Evolutionary conservation across 2,797 vertebrate genomes (phyloP).

Genomic region (Heterohyrax brucei): DNA sequence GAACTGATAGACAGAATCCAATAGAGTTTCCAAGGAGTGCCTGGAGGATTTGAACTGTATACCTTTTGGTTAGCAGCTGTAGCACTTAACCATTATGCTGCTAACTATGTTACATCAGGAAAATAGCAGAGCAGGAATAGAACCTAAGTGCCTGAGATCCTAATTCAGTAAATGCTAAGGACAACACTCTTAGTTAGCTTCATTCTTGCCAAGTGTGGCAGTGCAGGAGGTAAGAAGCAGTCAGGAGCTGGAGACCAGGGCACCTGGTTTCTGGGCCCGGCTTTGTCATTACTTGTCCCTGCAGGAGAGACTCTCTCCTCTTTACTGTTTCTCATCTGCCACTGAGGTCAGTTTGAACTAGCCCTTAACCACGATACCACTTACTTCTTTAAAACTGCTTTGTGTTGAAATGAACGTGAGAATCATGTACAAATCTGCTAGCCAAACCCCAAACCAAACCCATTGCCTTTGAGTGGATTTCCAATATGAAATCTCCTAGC

Average conservation of each 20-base stretch:
- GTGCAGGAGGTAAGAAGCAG: neutral
- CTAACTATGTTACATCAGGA: neutral
- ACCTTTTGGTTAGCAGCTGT: too few species aligned
- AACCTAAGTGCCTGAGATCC: neutral
- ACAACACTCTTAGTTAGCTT: neutral
- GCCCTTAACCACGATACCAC: too few species aligned
- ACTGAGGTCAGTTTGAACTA: neutral
- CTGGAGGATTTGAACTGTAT: too few species aligned
- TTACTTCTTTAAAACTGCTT: neutral
- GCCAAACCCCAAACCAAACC: too few species aligned
- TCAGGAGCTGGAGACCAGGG: neutral
- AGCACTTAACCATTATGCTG: neutral
- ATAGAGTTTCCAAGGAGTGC: too few species aligned
- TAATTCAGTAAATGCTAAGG: neutral
- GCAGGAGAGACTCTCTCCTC: neutral
- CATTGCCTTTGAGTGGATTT: too few species aligned
- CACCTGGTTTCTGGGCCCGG: neutral
- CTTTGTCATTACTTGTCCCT: neutral
- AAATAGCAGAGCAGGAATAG: neutral
- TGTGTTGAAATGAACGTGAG: neutral
- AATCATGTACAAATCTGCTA: neutral
- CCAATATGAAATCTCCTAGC: too few species aligned
- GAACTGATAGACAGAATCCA: too few species aligned
- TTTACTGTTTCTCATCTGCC: neutral
- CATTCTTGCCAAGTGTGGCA: neutral